Evolutionary conservation across 2,797 vertebrate species (phyloP).

Genomic region (Loriculus beryllinus): DNA sequence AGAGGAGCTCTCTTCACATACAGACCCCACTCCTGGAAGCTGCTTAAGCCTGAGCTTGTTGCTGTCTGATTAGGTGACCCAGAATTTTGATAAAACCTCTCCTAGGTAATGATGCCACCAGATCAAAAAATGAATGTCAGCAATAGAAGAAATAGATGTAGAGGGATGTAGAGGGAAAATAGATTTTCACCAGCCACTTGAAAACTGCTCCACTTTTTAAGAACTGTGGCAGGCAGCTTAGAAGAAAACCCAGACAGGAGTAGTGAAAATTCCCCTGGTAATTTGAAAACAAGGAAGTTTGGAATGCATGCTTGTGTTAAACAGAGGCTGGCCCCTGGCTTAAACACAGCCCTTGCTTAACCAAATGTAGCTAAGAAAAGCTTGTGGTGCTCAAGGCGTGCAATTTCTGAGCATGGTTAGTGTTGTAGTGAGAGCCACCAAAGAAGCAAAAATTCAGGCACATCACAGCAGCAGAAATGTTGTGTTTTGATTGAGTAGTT

Average conservation of each 20-base stretch:
- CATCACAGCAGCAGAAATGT: background rate
- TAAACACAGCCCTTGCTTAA: constrained; percentile 34
- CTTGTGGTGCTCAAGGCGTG: background rate
- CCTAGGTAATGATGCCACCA: background rate
- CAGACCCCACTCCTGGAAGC: background rate
- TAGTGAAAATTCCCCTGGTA: background rate
- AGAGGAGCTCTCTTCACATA: background rate
- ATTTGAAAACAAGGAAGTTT: background rate
- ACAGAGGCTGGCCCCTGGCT: background rate
- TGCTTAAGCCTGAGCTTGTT: background rate
- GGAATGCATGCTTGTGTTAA: background rate
- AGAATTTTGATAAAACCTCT: background rate
- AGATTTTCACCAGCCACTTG: background rate
- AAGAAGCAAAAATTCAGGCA: background rate
- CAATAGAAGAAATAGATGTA: background rate
- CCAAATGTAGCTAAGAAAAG: constrained; percentile 49
- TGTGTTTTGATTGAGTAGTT: background rate
- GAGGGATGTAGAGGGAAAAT: background rate
- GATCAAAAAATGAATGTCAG: background rate
- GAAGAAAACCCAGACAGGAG: background rate
- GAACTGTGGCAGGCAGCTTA: background rate
- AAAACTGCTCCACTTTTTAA: background rate
- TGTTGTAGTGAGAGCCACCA: background rate
- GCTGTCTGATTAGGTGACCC: background rate
- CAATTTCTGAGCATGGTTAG: constrained; percentile 9